A percentile compares a stretch with the other conserved stretches of the same genome.
These are phyloP conservation scores for Tetramorium parvispinum DNA, from an alignment of 1,140 invertebrate genomes.

Conservation along the genomic window DNA sequence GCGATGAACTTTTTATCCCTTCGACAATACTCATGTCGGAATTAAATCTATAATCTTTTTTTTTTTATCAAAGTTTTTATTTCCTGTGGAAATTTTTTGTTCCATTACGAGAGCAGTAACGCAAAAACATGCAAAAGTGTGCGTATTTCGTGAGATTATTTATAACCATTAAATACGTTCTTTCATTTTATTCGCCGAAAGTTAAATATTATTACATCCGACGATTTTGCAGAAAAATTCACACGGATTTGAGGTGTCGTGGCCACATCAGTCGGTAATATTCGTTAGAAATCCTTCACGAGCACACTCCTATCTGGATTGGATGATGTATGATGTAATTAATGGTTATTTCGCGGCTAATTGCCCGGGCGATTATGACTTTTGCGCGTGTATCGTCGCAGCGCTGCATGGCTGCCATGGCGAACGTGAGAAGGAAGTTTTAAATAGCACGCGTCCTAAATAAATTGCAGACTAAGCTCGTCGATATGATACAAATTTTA, in stretches of 20 bases:
- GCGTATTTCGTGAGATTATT: not conserved
- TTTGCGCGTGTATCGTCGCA: constrained; percentile 33
- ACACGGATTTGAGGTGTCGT: not conserved
- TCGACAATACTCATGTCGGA: not conserved
- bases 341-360: constrained; percentile 56
- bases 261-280: not conserved
- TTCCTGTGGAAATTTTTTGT: not conserved
- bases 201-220: not conserved
- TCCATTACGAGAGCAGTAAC: not conserved
- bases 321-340: constrained; percentile 53
- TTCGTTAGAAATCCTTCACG: constrained; percentile 47
- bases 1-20: not conserved
- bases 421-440: constrained; percentile 22
- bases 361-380: constrained; percentile 59
- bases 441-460: constrained; percentile 24
- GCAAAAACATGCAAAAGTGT: constrained; percentile 1
- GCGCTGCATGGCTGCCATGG: not conserved
- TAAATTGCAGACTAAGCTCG: constrained; percentile 18
- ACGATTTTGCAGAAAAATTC: constrained; percentile 14
- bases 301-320: constrained; percentile 34
- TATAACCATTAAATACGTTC: not conserved
- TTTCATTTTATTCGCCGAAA: not conserved
- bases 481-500: not conserved
- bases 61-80: not conserved
- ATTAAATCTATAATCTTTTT: not conserved